Evolutionary conservation across 2,888 invertebrate species (phyloP), one percentile per base, ranked within the genome.

Genomic region (Himalopsyche tibetana): DNA sequence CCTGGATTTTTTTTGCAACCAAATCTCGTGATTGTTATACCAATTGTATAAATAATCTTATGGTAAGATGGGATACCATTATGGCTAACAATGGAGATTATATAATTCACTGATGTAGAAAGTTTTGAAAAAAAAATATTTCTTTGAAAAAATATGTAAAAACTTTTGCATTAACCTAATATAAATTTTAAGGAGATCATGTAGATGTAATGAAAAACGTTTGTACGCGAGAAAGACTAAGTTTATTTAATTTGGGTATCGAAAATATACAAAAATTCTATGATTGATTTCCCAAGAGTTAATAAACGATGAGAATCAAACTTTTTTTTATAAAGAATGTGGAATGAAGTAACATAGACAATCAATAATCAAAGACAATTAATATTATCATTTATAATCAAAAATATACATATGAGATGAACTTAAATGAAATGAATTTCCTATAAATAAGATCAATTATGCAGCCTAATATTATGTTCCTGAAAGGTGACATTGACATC

Each of bases 311-410:
- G 19, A 63, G 28, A 63, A 63, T 15, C 51, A 15, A 51, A 12
- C 4, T 63, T n/a, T 63, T 63, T n/a, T 63, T 63, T 19, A 63
- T 63, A 19, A 19, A 63, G 19, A 63, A 19, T 63, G 63, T 63
- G 63, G 63, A 63, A 63, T 63, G 63, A 63, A 63, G 63, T 63
- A 63, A 63, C 63, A 63, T 63, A 63, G 63, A 63, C 63, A n/a
- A 63, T 63, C 63, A 19, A 19, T 63, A 63, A 63, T 63, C 19
- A 63, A 19, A 63, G 28, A 19, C 63, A 19, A 63, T 63, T 5
- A 2, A 63, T 63, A 8, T 63, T 51, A 15, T 28, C 19, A 28
- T 63, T 63, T 19, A 63, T 63, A 2, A 19, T 63, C 63, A 63
- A 63, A 63, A 19, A 6, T 63, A 63, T 63, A 63, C 63, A 63